Conservation (phyloP, 2,113 vertebrate species). For the Pygoscelis antarcticus region DNA sequence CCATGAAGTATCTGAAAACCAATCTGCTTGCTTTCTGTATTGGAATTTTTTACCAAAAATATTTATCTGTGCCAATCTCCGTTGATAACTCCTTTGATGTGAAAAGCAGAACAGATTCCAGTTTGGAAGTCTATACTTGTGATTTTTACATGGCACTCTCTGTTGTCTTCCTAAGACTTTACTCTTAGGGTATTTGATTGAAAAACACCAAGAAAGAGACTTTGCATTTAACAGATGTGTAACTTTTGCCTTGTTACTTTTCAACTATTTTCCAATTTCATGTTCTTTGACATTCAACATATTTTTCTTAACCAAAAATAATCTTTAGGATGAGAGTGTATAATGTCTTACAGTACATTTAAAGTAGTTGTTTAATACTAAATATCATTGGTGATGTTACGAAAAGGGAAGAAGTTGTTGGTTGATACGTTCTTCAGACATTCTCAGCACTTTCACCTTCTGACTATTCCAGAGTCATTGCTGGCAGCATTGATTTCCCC, state of each 20-base stretch:
- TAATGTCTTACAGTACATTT: background rate
- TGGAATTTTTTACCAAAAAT: background rate
- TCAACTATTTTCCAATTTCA: background rate
- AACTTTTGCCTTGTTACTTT: background rate
- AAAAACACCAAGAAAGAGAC: background rate
- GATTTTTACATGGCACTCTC: background rate
- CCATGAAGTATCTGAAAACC: background rate
- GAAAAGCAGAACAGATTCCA: background rate
- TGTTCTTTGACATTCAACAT: background rate
- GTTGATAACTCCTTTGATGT: background rate
- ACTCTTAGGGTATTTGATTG: background rate
- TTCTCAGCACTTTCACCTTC: background rate
- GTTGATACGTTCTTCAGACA: background rate
- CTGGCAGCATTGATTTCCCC: background rate
- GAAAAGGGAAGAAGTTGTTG: background rate
- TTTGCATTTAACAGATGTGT: background rate
- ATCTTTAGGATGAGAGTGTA: background rate
- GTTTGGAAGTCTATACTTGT: background rate
- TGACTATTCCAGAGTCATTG: background rate
- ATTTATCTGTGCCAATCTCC: accelerated
- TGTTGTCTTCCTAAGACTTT: background rate
- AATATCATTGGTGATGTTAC: background rate
- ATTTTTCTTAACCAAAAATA: background rate
- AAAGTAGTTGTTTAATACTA: background rate
- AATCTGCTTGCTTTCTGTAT: background rate